Percentiles rank a stretch among this genome's conserved stretches.
phyloP scores from a whole-genome alignment of 2,113 vertebrate genomes.

The Orthonyx spaldingii region DNA sequence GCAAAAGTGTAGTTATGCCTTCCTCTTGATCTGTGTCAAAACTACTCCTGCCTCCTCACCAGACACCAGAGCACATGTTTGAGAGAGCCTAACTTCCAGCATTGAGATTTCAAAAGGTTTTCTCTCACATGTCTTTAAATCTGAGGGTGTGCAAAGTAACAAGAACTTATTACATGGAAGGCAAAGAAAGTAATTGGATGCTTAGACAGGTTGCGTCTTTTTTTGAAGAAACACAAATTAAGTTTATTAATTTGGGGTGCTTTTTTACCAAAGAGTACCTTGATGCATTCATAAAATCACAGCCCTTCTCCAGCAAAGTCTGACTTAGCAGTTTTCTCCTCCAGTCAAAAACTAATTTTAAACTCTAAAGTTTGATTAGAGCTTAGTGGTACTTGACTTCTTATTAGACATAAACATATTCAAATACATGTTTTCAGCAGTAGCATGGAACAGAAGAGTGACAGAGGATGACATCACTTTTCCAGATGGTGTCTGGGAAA shows the following conservation, averaged over 20 bases:
- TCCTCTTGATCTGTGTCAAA: not conserved
- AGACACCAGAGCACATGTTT: rapidly evolving
- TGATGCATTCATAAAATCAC: not conserved
- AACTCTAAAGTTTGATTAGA: not conserved
- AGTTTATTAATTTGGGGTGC: not conserved
- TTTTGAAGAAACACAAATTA: not conserved
- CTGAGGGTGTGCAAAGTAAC: not conserved
- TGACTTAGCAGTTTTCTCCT: not conserved
- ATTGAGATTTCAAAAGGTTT: not conserved
- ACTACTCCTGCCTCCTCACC: not conserved
- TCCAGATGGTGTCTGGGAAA: not conserved
- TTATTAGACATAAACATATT: not conserved
- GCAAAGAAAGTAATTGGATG: not conserved
- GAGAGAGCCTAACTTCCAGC: not conserved
- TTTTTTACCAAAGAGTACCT: not conserved
- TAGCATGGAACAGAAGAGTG: not conserved
- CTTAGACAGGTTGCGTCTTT: not conserved
- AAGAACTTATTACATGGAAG: not conserved
- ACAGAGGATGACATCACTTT: not conserved
- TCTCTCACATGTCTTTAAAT: not conserved
- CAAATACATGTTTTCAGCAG: not conserved
- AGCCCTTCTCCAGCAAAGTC: not conserved
- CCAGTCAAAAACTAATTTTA: not conserved
- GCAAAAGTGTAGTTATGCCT: not conserved
- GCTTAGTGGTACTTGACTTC: not conserved